Evolutionary conservation across 2,888 invertebrate genomes (phyloP).

Genomic region (Petrolisthes cinctipes): DNA sequence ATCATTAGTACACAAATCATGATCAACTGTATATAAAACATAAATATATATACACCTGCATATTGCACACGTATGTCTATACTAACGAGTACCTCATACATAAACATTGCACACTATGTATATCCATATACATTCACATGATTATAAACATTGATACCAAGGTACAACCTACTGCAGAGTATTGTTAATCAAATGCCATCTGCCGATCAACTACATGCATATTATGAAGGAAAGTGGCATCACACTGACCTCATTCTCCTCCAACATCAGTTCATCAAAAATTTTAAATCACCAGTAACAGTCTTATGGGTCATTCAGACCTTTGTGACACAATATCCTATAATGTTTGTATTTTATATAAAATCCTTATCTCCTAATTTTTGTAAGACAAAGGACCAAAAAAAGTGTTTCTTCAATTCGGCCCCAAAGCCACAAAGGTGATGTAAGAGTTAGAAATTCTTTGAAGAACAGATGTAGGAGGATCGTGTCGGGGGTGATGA

Average conservation of each 20-base stretch:
- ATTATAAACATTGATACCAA: not conserved
- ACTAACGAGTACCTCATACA: not conserved
- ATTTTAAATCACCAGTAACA: no score
- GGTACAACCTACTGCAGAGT: conserved; percentile 24
- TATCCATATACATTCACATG: conserved; percentile 3
- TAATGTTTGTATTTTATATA: no score
- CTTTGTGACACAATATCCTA: no score
- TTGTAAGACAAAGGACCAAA: no score
- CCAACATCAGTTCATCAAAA: no score
- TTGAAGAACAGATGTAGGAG: not conserved
- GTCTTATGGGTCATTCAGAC: no score
- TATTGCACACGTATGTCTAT: not conserved
- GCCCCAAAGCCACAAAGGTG: no score
- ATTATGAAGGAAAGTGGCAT: not conserved
- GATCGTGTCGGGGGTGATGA: not conserved
- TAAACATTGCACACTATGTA: not conserved
- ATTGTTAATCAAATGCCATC: conserved; percentile 24
- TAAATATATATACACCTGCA: conserved; percentile 3
- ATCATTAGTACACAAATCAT: no score
- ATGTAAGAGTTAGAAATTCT: no score
- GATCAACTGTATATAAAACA: conserved; percentile 4
- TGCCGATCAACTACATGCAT: conserved; percentile 2
- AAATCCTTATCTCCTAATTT: no score
- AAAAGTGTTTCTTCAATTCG: no score
- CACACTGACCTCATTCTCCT: no score